Base-by-base conservation (phyloP, 2,113 vertebrate species). In the Phalacrocorax pelagicus region DNA sequence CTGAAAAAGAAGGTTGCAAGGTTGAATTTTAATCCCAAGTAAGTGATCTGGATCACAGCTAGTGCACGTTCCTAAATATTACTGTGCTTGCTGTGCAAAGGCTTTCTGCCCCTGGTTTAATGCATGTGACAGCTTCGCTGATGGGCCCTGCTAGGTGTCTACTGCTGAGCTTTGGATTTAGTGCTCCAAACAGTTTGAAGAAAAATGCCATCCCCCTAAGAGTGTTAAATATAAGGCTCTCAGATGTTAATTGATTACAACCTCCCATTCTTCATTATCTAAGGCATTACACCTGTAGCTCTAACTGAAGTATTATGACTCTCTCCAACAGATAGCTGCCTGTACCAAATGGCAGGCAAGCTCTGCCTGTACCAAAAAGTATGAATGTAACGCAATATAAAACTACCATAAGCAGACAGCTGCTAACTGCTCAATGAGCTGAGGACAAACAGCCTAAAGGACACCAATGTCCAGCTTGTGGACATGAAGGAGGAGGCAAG, bases 91-190 rank as follows among this genome's bases (percentile, higher is more conserved):
- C 94, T 96, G 93, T 81, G 83, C 89, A 81, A 72, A 72, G 71
- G 36, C 82, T 93, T 96, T 94, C 80, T 87, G 59, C 73, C 81
- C 61, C 40, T 40, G 9, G 30, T 34, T 95, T 92, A 95, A 85
- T 66, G 86, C 49, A 29, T 24, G 40, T 49, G 94, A 51, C 63
- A 52, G 66, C 74, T 88, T 74, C 34, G 19, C 59, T 90, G 94
- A 92, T 91, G 92, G 65, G 88, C 72, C 89, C 92, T 97, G 91
- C 91, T 85, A 66, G 79, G 94, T 86, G 74, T 91, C 75, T 85
- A 59, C 66, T 46, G 74, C 71, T 73, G 42, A 80, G 74, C 63
- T 94, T 73, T 71, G 46, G 88, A 82, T 91, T 82, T 89, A 95
- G 69, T 69, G 55, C 71, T 97, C 58, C 89, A 79, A 85, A 94